Conservation (phyloP, 2,797 vertebrate genomes). For the Distichodus sexfasciatus region DNA sequence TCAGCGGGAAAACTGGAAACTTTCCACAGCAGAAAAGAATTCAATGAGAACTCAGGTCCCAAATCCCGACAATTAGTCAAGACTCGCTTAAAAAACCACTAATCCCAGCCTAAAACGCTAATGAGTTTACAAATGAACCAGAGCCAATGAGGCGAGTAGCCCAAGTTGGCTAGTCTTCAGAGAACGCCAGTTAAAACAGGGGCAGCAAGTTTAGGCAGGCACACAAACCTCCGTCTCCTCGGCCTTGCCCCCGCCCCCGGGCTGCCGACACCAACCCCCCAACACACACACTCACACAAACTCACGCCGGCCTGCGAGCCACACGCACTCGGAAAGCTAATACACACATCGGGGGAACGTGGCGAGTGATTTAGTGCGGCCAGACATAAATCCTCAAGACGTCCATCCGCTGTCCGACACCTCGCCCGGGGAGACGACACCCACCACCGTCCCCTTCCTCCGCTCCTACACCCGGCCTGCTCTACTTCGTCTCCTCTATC, state of each 20-base stretch:
- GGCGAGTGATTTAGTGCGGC: constrained; percentile 73
- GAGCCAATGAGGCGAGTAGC: too few relatives aligned
- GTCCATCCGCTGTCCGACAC: constrained; percentile 67
- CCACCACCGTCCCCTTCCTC: constrained; percentile 68
- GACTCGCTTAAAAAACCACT: too few relatives aligned
- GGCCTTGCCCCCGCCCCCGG: constrained; percentile 52
- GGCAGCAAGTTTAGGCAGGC: constrained; percentile 64
- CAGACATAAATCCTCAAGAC: constrained; percentile 69
- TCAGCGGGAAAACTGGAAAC: too few relatives aligned
- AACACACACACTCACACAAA: constrained; percentile 34
- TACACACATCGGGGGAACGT: constrained; percentile 50
- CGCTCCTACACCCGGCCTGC: constrained; percentile 67
- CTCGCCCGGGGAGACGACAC: constrained; percentile 67
- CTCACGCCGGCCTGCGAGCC: too few relatives aligned
- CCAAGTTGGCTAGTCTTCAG: too few relatives aligned
- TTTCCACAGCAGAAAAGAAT: too few relatives aligned
- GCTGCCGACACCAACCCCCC: constrained; percentile 20
- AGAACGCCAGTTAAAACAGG: not conserved
- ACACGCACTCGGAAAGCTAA: constrained; percentile 35
- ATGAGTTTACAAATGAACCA: too few relatives aligned
- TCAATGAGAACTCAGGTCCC: too few relatives aligned
- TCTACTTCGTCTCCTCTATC: too few relatives aligned
- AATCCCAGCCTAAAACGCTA: too few relatives aligned
- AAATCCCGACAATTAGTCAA: too few relatives aligned
- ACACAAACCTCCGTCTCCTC: constrained; percentile 52